A percentile compares a stretch with the other conserved stretches of the same genome.
phyloP scores from a whole-genome alignment of 2,888 invertebrate species.

The Acanthosepion esculentum region DNA sequence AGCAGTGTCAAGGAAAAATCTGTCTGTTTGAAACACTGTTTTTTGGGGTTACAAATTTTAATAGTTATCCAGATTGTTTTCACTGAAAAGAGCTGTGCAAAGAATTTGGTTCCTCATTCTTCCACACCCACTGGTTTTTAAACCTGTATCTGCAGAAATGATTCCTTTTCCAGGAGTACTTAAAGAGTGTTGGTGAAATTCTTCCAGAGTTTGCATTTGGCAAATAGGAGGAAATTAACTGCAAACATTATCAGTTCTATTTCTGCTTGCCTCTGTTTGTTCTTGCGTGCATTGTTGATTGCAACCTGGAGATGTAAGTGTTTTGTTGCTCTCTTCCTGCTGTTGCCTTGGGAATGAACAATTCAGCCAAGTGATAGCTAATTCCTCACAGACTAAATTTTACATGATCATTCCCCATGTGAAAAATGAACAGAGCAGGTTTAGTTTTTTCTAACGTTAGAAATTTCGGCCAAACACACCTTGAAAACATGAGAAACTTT shows the following conservation, averaged over 20 bases:
- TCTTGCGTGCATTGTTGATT: background rate
- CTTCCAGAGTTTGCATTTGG: background rate
- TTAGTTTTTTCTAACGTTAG: background rate
- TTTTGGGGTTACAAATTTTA: background rate
- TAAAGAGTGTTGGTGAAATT: background rate
- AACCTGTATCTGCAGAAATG: background rate
- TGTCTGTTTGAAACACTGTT: too few relatives aligned
- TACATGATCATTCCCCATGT: background rate
- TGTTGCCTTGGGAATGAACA: background rate
- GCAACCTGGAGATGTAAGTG: background rate
- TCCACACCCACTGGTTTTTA: background rate
- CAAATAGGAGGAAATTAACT: slow-evolving; percentile 6
- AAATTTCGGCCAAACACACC: too few relatives aligned
- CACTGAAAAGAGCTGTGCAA: background rate
- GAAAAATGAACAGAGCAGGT: background rate
- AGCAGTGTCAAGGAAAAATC: too few relatives aligned
- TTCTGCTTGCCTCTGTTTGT: background rate
- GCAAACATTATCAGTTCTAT: background rate
- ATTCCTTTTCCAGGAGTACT: background rate
- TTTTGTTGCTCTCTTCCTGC: background rate
- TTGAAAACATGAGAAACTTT: too few relatives aligned
- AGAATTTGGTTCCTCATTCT: background rate
- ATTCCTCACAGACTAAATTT: background rate
- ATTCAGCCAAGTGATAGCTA: background rate
- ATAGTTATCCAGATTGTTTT: background rate